Base-by-base conservation (phyloP, 2,888 invertebrate genomes). In the Drosophila multiciliata region DNA sequence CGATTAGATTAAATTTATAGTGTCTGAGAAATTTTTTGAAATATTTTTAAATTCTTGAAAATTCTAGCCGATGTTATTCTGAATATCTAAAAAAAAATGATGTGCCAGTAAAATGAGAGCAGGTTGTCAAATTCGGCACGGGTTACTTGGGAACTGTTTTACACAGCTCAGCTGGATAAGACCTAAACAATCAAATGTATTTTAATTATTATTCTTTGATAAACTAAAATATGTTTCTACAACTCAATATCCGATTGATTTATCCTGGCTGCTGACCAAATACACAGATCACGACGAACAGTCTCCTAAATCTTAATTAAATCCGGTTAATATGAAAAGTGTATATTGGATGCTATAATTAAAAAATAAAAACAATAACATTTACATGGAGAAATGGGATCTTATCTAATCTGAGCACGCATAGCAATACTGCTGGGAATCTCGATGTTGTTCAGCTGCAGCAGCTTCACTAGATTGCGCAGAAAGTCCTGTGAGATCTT, bases 371-470 rank as follows among this genome's bases (percentile, higher is more conserved):
- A 55, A 50, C 50, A 64, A 35, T 58, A 73, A 58, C 61, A 73
- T 32, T 5, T 26, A 38, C 15, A 54, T 42, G 20, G 12, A 42
- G n/a, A 55, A 45, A 33, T 60, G 32, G 35, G 6, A 29, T 52
- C 26, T 61, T 87, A 91, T 75, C 85, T 82, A 55, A 92, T 70
- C 64, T 91, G 91, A 1, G 92, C 93, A 63, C 92, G 89, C 65
- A 93, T 65, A 23, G 92, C 92, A 58, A 93, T 77, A 77, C 82
- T 89, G 64, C 90, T 92, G 32, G 94, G 93, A 73, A 93, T 84
- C 53, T 91, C 85, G 12, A 92, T 61, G 66, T 93, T 91, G 80
- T 93, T 92, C 23, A 91, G 80, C 80, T 90, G 82, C 33, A 94
- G 84, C 48, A 93, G 81, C 65, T 89, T 82, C 20, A 91, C 90